Percentiles rank a stretch among this genome's conserved stretches.
These are phyloP conservation scores for Phrynosoma blainvillii DNA, from an alignment of 2,113 vertebrate genomes.

Conservation along the genomic window DNA sequence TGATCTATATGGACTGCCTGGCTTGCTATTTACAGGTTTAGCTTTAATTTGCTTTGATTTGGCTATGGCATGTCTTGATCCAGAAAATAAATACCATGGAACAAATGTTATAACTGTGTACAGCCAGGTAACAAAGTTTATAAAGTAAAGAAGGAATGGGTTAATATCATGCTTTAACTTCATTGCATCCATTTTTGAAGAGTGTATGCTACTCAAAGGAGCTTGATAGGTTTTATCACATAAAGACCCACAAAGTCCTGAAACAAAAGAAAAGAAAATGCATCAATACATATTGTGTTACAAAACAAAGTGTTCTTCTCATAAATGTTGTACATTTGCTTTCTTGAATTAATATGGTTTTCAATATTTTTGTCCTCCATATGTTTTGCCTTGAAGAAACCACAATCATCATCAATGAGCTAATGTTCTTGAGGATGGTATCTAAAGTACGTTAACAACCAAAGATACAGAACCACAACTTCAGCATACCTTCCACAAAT, in stretches of 20 bases:
- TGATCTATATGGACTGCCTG: slow-evolving; percentile 85
- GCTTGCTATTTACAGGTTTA: slow-evolving; percentile 76
- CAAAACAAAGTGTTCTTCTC: neutral
- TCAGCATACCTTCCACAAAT: neutral
- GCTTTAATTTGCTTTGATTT: slow-evolving; percentile 85
- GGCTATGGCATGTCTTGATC: slow-evolving; percentile 79
- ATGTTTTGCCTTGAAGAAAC: too few relatives aligned
- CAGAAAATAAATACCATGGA: slow-evolving; percentile 87
- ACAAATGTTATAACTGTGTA: slow-evolving; percentile 87
- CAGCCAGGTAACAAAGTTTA: slow-evolving; percentile 84
- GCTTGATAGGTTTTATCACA: slow-evolving; percentile 43
- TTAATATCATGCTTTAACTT: slow-evolving; percentile 90
- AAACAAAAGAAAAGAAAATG: slow-evolving; percentile 32
- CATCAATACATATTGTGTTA: neutral
- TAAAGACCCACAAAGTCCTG: slow-evolving; percentile 65
- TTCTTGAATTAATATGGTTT: too few relatives aligned
- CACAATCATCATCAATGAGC: too few relatives aligned
- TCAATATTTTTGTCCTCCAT: too few relatives aligned
- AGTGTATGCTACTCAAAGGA: slow-evolving; percentile 54
- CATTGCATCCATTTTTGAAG: slow-evolving; percentile 76
- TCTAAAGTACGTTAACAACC: too few relatives aligned
- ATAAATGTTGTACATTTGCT: neutral
- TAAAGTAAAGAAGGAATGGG: slow-evolving; percentile 85
- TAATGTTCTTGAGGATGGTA: too few relatives aligned
- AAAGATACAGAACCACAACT: too few relatives aligned